Base-by-base conservation (phyloP, 2,797 vertebrate genomes). In the Columba guinea region DNA sequence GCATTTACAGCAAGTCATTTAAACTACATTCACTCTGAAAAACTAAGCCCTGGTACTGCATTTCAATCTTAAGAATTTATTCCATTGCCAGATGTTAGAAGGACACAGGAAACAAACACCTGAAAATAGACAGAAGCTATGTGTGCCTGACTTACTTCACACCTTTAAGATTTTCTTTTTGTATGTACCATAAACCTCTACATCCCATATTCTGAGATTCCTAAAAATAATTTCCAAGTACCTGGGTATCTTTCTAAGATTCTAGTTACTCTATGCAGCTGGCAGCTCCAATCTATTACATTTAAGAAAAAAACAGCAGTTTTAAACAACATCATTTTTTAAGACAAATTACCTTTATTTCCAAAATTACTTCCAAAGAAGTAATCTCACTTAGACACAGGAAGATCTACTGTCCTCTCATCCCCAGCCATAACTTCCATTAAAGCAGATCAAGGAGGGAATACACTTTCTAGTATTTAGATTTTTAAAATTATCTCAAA, bases 391-490 rank as follows among this genome's bases (percentile, higher is more conserved):
- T 76, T 52, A 92, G 91, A 90, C 60, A 68, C 7, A 2, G n/a
- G 68, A 92, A 96, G 84, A 95, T 94, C 96, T 95, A 93, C 93
- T 60, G 59, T 90, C 67, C 76, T 89, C 74, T 88, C 84, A 92
- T 84, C 83, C 56, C n/a, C 16, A 76, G 84, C 20, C 71, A 88
- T 71, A 95, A 68, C 60, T 91, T 75, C 37, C 32, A 84, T 73
- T 96, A 96, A 73, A 91, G 26, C 32, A 84, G 62, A 84, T 90
- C 67, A 87, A 89, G 58, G 48, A 90, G 35, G 15, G 73, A 92
- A 89, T 85, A 84, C 14, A 60, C 82, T 93, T 92, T 37, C 62
- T 67, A 32, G 7, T 60, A 78, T 90, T 87, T 85, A 79, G 68
- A 65, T 89, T 93, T 91, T 91, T 24, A 51, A 78, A 84, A 87